Conservation (phyloP, 2,113 vertebrate species). For the Nematolebias whitei region DNA sequence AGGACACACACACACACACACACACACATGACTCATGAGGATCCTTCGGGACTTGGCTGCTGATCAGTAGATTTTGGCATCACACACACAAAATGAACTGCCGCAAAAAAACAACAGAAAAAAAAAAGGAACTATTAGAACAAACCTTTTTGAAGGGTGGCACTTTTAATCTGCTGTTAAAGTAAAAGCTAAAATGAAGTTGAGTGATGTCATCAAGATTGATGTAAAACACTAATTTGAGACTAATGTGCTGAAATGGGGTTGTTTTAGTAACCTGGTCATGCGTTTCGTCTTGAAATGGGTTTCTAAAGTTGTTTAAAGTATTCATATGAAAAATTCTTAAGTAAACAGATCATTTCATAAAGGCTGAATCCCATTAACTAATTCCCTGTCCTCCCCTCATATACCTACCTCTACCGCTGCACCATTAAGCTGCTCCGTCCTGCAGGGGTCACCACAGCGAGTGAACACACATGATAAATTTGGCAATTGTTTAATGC, state of each 20-base stretch:
- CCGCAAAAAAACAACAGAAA: conserved; percentile 3
- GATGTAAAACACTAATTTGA: conserved; percentile 50
- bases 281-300: conserved; percentile 11
- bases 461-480: no score
- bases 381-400: no score
- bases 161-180: not conserved
- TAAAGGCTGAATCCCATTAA: no score
- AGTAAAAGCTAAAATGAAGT: conserved; percentile 40
- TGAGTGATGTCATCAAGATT: no score
- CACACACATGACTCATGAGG: conserved; percentile 17
- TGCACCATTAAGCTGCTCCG: no score
- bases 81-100: not conserved
- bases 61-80: not conserved
- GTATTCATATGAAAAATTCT: not conserved
- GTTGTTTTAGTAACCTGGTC: conserved; percentile 21
- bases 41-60: conserved; percentile 7
- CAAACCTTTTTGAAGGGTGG: not conserved
- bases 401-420: no score
- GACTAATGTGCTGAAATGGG: conserved; percentile 34
- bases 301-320: conserved; percentile 14
- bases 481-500: no score
- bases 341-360: not conserved
- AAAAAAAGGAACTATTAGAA: conserved; percentile 5
- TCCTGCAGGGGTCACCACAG: no score
- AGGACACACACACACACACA: no score